Conservation (phyloP, 2,113 vertebrate species). For the Eulacestoma nigropectus region DNA sequence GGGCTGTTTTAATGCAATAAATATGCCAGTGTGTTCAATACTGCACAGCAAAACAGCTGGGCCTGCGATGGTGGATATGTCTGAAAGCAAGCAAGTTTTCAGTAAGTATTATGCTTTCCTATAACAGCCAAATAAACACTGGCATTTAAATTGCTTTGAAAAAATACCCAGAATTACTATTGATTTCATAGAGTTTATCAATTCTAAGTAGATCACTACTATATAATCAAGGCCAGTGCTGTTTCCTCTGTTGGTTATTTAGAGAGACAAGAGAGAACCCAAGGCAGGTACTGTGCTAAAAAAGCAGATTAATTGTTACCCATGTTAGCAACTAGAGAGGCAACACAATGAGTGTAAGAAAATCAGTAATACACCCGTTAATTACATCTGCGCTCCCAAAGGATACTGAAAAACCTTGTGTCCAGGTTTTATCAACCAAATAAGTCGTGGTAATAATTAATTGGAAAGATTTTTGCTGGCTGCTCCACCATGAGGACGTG, state of each 20-base stretch:
- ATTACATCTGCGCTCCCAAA: neutral
- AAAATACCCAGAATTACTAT: neutral
- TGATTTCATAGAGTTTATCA: neutral
- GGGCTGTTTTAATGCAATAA: neutral
- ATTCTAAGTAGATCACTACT: neutral
- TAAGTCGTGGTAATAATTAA: neutral
- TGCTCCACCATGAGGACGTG: neutral
- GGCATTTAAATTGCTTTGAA: neutral
- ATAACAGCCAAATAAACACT: neutral
- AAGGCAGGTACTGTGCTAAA: neutral
- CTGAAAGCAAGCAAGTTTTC: neutral
- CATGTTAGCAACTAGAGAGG: neutral
- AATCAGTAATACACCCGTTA: neutral
- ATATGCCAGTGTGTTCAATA: neutral
- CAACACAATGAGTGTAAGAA: neutral
- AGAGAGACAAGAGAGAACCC: neutral
- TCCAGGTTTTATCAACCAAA: neutral
- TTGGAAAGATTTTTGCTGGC: neutral
- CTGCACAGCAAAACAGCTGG: neutral
- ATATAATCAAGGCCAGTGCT: neutral
- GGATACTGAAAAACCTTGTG: neutral
- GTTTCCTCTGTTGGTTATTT: neutral
- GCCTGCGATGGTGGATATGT: neutral
- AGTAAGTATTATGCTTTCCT: neutral
- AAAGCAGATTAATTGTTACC: neutral